Percentiles rank a stretch among this genome's conserved stretches.
Evolutionary conservation across 2,113 vertebrate species (phyloP).

Genomic region (Sardina pilchardus): DNA sequence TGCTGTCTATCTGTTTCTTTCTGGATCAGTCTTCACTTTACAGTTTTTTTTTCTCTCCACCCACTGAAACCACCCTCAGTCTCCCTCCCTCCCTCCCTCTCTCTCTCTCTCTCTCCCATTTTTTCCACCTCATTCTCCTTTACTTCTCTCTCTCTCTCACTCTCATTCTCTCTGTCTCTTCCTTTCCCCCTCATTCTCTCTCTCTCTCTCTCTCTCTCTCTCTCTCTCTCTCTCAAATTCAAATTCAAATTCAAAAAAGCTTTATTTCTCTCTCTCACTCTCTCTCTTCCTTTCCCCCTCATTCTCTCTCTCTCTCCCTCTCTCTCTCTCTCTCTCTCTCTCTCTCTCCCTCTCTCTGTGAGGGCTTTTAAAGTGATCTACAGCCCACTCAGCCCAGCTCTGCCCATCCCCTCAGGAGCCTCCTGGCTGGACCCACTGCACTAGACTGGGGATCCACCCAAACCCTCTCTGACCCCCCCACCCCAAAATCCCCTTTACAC

Average conservation of each 20-base stretch:
- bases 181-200: background rate
- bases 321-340: background rate
- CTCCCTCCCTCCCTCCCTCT: background rate
- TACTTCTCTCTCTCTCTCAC: background rate
- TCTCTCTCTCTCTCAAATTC: background rate
- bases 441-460: background rate
- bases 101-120: background rate
- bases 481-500: background rate
- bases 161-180: background rate
- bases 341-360: background rate
- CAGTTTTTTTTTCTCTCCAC: background rate
- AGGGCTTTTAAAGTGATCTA: slow-evolving; percentile 3
- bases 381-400: background rate
- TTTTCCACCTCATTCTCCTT: background rate
- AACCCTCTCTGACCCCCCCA: background rate
- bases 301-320: background rate
- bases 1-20: background rate
- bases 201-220: background rate
- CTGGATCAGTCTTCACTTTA: background rate
- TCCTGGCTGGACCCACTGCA: background rate
- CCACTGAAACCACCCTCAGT: background rate
- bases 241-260: background rate
- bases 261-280: background rate
- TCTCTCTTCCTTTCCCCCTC: background rate
- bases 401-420: slow-evolving; percentile 2